Conservation (phyloP, 2,797 vertebrate genomes). For the Pseudochaenichthys georgianus region DNA sequence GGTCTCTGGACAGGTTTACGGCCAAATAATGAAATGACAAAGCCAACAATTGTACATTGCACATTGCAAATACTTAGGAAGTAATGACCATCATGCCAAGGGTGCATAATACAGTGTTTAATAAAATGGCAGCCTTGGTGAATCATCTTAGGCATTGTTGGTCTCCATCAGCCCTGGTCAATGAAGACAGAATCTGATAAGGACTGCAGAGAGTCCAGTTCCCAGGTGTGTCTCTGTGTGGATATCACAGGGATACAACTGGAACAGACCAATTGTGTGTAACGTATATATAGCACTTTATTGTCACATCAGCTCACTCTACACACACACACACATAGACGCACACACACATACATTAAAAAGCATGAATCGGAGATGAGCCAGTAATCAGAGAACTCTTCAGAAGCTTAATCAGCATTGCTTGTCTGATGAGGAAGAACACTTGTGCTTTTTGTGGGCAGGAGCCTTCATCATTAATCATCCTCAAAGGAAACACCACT, state of each 20-base stretch:
- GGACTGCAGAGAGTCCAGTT: conserved; percentile 30
- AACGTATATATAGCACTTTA: conserved; percentile 43
- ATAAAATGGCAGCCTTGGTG: conserved; percentile 6
- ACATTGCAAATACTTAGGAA: background rate
- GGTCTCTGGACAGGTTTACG: too few species aligned
- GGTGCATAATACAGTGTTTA: conserved; percentile 8
- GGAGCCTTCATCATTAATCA: conserved; percentile 84
- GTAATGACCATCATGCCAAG: conserved; percentile 5
- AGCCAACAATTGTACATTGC: background rate
- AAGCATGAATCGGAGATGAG: conserved; percentile 53
- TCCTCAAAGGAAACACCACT: conserved; percentile 76
- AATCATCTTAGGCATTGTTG: background rate
- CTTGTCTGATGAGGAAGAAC: conserved; percentile 83
- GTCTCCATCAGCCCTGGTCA: conserved; percentile 26
- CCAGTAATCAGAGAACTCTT: conserved; percentile 80
- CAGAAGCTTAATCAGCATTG: conserved; percentile 77
- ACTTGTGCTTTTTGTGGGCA: conserved; percentile 72
- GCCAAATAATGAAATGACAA: background rate
- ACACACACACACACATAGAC: background rate
- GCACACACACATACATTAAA: conserved; percentile 15
- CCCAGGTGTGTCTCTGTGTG: conserved; percentile 57
- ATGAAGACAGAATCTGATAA: conserved; percentile 36
- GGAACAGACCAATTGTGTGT: conserved; percentile 67
- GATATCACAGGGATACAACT: conserved; percentile 75
- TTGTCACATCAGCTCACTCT: too few species aligned